phyloP scores from a whole-genome alignment of 2,797 vertebrate species.

The Balearica regulorum region DNA sequence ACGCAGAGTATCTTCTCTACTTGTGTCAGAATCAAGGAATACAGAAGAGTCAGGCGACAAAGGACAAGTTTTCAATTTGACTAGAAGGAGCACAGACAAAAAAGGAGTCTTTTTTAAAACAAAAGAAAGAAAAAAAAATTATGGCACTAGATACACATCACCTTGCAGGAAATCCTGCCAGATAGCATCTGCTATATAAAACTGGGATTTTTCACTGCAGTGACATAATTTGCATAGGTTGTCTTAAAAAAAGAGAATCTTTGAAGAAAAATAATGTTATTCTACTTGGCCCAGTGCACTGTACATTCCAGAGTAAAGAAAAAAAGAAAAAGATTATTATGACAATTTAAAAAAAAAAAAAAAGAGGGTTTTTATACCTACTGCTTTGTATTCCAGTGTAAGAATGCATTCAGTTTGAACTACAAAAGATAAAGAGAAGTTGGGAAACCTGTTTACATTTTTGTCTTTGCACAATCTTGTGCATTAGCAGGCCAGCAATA shows the following conservation, averaged over 20 bases:
- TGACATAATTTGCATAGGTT: slow-evolving; percentile 10
- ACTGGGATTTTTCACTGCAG: slow-evolving; percentile 39
- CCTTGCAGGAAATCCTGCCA: slow-evolving; percentile 57
- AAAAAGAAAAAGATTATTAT: not conserved
- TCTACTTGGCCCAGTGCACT: not conserved
- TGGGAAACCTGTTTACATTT: slow-evolving; percentile 69
- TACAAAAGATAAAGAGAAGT: slow-evolving; percentile 47
- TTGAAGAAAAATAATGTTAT: not conserved
- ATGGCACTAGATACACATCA: not conserved
- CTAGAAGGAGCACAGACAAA: not conserved
- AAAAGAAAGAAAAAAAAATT: not conserved
- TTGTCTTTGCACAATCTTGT: slow-evolving; percentile 55
- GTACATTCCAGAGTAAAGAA: not conserved
- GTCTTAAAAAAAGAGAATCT: not conserved
- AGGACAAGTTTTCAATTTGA: not conserved
- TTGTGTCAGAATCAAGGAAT: not conserved
- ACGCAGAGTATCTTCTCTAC: not conserved
- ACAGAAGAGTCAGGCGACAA: not conserved
- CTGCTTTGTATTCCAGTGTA: slow-evolving; percentile 15
- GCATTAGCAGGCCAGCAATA: slow-evolving; percentile 32
- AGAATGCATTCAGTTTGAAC: not conserved
- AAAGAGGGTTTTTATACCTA: not conserved
- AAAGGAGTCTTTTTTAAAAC: not conserved
- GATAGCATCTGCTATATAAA: slow-evolving; percentile 37
- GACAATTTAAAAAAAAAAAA: not conserved